Evolutionary conservation across 2,113 vertebrate species (phyloP).

Genomic region (Leptosomus discolor): DNA sequence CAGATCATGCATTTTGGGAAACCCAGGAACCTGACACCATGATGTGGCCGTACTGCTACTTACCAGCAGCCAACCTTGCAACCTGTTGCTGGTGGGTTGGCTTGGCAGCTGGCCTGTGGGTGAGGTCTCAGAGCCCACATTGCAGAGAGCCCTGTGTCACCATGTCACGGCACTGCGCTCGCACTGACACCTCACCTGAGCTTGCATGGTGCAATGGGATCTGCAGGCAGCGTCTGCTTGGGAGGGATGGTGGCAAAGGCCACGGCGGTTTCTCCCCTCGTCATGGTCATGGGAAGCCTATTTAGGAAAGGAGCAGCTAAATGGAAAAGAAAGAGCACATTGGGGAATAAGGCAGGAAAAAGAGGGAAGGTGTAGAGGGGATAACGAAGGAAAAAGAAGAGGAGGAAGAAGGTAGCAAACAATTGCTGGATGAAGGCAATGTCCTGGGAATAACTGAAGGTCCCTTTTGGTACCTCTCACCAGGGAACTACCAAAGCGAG

Average conservation of each 20-base stretch:
- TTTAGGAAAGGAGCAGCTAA: neutral
- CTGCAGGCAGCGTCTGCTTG: neutral
- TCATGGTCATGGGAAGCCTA: neutral
- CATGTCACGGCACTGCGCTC: accelerated
- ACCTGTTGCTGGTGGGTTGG: neutral
- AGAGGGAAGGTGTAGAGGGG: neutral
- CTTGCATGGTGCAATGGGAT: neutral
- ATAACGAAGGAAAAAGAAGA: neutral
- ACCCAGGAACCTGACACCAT: neutral
- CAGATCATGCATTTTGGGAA: neutral
- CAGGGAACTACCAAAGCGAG: accelerated
- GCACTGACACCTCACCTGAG: accelerated
- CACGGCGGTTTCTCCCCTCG: neutral
- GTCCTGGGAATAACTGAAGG: neutral
- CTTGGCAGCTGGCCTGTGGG: neutral
- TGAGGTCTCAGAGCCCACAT: neutral
- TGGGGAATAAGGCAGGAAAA: neutral
- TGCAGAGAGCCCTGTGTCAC: neutral
- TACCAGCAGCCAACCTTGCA: neutral
- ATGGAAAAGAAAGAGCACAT: neutral
- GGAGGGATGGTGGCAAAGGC: neutral
- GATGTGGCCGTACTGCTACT: neutral
- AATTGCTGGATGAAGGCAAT: neutral
- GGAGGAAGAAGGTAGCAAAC: neutral
- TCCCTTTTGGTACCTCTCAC: neutral